Conservation (phyloP, 2,888 invertebrate species). For the Lymantria monacha region DNA sequence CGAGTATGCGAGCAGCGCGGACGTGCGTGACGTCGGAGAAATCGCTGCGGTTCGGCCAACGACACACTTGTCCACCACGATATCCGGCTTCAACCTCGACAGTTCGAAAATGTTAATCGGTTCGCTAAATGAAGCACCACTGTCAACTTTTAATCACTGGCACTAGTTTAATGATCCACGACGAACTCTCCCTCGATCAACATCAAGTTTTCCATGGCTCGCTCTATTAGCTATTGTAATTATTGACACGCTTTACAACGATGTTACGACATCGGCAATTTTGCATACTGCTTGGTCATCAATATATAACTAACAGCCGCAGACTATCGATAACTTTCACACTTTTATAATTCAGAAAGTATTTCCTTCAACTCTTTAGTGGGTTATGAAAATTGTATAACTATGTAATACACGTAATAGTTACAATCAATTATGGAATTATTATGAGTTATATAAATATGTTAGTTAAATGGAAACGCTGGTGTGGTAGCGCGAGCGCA, state of each 20-base stretch:
- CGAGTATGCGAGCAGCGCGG: slow-evolving; percentile 53
- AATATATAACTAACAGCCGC: slow-evolving; percentile 25
- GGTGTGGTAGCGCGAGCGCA: slow-evolving; percentile 59
- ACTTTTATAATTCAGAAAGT: slow-evolving; percentile 15
- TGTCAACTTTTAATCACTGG: slow-evolving; percentile 34
- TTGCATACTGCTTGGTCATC: slow-evolving; percentile 47
- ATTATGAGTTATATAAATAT: slow-evolving; percentile 23
- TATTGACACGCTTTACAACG: slow-evolving; percentile 40
- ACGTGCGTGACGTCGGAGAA: slow-evolving; percentile 77
- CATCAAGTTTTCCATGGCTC: slow-evolving; percentile 33
- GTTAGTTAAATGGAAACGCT: slow-evolving; percentile 44
- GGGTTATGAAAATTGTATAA: slow-evolving; percentile 21
- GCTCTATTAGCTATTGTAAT: slow-evolving; percentile 39
- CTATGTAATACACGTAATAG: slow-evolving; percentile 15
- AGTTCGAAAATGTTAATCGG: slow-evolving; percentile 35
- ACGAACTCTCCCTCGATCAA: slow-evolving; percentile 34
- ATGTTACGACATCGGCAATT: slow-evolving; percentile 45
- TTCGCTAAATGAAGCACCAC: slow-evolving; percentile 25
- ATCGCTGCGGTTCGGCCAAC: slow-evolving; percentile 57
- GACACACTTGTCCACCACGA: slow-evolving; percentile 61
- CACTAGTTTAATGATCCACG: slow-evolving; percentile 27
- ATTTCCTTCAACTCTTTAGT: slow-evolving; percentile 9
- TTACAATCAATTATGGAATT: slow-evolving; percentile 19
- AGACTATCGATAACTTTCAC: slow-evolving; percentile 47
- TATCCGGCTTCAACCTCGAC: slow-evolving; percentile 55